Base-by-base conservation (phyloP, 2,888 invertebrate species). In the Acrocyrtus sp. region DNA sequence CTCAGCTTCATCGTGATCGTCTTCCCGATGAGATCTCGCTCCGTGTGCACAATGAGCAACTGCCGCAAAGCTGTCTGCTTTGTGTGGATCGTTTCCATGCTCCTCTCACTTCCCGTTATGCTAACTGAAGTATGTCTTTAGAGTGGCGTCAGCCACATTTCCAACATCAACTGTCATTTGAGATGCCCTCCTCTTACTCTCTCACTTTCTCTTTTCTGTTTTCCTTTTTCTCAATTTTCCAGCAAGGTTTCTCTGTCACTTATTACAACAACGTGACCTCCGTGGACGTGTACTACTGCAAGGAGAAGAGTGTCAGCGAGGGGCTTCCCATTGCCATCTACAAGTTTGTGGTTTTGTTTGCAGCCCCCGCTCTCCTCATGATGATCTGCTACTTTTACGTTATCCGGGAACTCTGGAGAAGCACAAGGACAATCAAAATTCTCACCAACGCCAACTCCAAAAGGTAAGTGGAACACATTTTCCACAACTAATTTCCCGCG, bases 1-100 rank as follows among this genome's bases (percentile, higher is more conserved):
- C n/a, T n/a, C 83, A 87, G 87, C 81, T 87, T 86, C 77, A 83
- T 87, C 22, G 87, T 87, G 43, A 87, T 87, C 39, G 86, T 87
- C 1, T 85, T 85, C 78, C 87, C 87, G 0, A 85, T 87, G 83
- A 82, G 83, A 69, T 85, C 86, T 2, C 83, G 86, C 10, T 83
- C 85, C 3, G 81, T 85, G 72, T 87, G 86, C 81, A 87, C 87
- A 1, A 82, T 85, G 72, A 84, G 84, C 60, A 86, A 85, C 77
- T 85, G 86, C 63, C 82, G 85, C 41, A 83, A 83, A 70, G 83
- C 85, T 8, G 82, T 87, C 22, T 65, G 85, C 1, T 76, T 82
- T 21, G 86, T 87, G 2, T 87, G 87, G 87, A 66, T 84, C 3
- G 75, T 85, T 1, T 83, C 86, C 1, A 74, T 85, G 10, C 21